Conservation (phyloP, 2,113 vertebrate species). For the Myiopsitta monachus region DNA sequence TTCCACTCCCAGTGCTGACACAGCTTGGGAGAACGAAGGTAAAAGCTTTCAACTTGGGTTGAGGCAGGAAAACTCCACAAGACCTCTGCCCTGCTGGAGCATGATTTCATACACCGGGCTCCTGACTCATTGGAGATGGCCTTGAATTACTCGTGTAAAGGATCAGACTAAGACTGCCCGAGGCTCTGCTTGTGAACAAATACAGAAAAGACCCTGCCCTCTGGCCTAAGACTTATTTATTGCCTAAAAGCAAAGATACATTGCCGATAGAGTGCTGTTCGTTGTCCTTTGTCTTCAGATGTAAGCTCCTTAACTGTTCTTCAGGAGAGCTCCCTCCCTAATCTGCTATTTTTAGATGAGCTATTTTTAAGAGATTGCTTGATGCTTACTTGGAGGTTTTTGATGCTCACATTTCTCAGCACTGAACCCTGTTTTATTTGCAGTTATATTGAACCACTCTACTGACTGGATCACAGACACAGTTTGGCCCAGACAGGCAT, state of each 20-base stretch:
- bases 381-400: not conserved
- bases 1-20: not conserved
- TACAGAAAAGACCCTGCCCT: not conserved
- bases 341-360: conserved; percentile 48
- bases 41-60: not conserved
- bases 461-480: not conserved
- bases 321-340: not conserved
- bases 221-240: not conserved
- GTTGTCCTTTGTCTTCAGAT: not conserved
- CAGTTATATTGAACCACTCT: not conserved
- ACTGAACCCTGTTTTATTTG: not conserved
- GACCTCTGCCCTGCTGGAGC: not conserved
- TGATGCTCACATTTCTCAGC: not conserved
- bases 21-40: not conserved
- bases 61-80: not conserved
- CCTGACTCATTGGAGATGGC: not conserved
- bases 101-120: fast-evolving
- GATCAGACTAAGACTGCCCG: not conserved
- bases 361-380: conserved; percentile 29
- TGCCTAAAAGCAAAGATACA: not conserved
- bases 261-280: not conserved
- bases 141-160: not conserved
- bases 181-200: not conserved
- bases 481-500: not conserved
- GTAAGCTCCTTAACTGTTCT: conserved; percentile 37